phyloP scores from a whole-genome alignment of 2,888 invertebrate genomes.

The Sepioteuthis lessoniana region DNA sequence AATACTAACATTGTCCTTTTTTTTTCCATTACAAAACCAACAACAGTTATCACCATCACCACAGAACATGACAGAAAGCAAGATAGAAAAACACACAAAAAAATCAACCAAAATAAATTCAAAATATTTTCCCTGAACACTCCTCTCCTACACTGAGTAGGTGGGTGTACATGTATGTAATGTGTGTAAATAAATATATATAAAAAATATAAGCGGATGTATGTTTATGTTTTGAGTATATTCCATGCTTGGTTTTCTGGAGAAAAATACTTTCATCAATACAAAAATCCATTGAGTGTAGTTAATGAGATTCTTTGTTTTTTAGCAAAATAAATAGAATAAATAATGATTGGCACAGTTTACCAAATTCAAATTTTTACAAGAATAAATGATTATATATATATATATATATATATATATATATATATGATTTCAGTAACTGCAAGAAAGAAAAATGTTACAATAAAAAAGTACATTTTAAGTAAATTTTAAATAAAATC shows the following conservation, averaged over 20 bases:
- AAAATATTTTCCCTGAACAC: neutral
- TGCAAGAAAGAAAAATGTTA: neutral
- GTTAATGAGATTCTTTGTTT: too few relatives aligned
- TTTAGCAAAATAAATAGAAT: neutral
- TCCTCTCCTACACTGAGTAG: neutral
- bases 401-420: too few relatives aligned
- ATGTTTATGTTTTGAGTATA: neutral
- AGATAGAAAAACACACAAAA: neutral
- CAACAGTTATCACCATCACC: neutral
- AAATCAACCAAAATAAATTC: neutral
- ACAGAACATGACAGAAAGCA: neutral
- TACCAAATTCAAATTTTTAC: neutral
- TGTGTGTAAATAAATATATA: neutral
- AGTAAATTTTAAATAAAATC: neutral
- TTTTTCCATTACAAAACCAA: neutral
- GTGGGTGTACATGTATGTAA: neutral
- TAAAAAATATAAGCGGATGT: neutral
- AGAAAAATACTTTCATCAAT: neutral
- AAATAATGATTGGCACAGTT: neutral
- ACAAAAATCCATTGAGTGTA: neutral
- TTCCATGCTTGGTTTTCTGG: neutral
- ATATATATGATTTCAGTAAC: neutral
- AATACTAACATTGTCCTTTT: neutral
- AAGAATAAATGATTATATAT: too few relatives aligned
- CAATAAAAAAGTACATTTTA: neutral